These are phyloP conservation scores for Cyclura pinguis DNA, from an alignment of 2,797 vertebrate species.

Conservation along the genomic window DNA sequence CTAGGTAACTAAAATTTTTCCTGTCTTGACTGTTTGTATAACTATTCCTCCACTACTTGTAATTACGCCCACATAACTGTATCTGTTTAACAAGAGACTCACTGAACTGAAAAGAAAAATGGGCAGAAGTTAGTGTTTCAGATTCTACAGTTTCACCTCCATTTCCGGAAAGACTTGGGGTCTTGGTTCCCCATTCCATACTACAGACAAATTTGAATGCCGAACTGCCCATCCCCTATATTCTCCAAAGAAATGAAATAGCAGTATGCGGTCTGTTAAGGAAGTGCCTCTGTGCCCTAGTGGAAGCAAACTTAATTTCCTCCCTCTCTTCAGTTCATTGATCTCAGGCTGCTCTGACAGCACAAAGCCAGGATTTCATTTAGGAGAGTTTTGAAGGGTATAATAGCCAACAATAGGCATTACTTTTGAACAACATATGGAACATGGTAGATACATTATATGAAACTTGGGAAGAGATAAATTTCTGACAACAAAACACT, in stretches of 20 bases:
- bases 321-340: not conserved
- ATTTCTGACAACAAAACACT: accelerated
- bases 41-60: not conserved
- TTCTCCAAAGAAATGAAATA: constrained; percentile 16
- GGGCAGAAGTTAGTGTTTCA: not conserved
- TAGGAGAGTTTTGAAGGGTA: accelerated
- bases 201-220: not conserved
- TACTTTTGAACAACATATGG: not conserved
- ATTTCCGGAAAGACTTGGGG: not conserved
- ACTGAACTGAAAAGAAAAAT: not conserved
- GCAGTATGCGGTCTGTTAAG: not conserved
- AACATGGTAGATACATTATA: accelerated
- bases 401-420: not conserved
- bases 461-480: not conserved
- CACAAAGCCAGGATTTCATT: not conserved
- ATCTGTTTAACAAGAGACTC: not conserved
- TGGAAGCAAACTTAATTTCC: not conserved
- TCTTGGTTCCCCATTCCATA: not conserved
- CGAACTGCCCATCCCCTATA: not conserved
- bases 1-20: not conserved
- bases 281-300: not conserved
- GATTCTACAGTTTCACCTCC: not conserved
- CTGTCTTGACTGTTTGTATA: not conserved
- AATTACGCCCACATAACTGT: not conserved
- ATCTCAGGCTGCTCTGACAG: not conserved